Conservation (phyloP, 2,888 invertebrate genomes). For the Danaus chrysippus region DNA sequence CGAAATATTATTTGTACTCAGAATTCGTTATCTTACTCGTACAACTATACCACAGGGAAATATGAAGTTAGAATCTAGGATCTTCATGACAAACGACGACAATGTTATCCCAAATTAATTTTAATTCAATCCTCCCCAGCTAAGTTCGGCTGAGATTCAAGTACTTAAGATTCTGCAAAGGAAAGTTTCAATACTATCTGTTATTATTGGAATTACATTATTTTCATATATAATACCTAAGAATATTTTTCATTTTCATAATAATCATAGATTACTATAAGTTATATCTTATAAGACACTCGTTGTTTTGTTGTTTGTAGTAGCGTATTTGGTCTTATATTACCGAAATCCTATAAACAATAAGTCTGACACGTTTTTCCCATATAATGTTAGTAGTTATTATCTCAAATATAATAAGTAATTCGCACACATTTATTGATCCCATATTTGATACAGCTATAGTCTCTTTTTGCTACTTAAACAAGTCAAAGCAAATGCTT, state of each 20-base stretch:
- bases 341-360: not conserved
- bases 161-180: constrained; percentile 26
- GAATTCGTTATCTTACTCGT: constrained; percentile 10
- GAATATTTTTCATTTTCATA: too few species aligned
- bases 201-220: constrained; percentile 20
- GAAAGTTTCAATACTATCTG: constrained; percentile 30
- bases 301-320: too few species aligned
- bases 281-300: too few species aligned
- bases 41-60: constrained; percentile 14
- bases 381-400: too few species aligned
- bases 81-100: constrained; percentile 15
- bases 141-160: constrained; percentile 24
- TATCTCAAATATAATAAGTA: too few species aligned
- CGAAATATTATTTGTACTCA: constrained; percentile 6
- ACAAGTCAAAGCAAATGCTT: too few species aligned
- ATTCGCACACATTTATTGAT: too few species aligned
- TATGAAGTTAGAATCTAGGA: constrained; percentile 11
- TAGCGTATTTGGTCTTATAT: constrained; percentile 31
- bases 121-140: constrained; percentile 30
- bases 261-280: too few species aligned
- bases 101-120: constrained; percentile 32
- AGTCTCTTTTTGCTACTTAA: too few species aligned
- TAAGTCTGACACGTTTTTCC: too few species aligned
- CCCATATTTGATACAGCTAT: too few species aligned
- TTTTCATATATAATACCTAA: constrained; percentile 2